Evolutionary conservation across 2,797 vertebrate species (phyloP).

Genomic region (Picus viridis): DNA sequence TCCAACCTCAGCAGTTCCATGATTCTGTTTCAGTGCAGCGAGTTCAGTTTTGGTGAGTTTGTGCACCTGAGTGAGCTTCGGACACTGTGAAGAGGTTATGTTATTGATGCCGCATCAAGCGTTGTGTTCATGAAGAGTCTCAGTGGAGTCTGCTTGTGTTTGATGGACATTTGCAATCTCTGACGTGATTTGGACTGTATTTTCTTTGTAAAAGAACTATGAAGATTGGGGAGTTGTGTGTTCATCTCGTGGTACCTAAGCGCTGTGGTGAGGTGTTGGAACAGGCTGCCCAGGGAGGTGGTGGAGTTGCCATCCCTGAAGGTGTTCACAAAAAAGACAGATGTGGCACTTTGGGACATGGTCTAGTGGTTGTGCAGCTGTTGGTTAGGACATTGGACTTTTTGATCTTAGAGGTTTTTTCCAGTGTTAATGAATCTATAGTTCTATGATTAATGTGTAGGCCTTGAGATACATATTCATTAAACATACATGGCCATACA

Average conservation of each 20-base stretch:
- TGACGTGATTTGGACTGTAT: neutral
- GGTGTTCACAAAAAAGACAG: too few relatives aligned
- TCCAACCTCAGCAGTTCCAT: too few relatives aligned
- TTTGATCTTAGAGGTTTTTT: too few relatives aligned
- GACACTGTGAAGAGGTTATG: neutral
- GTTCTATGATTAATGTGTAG: neutral
- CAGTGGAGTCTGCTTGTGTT: neutral
- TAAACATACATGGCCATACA: neutral
- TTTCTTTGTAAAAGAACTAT: neutral
- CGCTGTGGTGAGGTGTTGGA: too few relatives aligned
- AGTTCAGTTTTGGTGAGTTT: neutral
- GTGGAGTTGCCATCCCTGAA: too few relatives aligned
- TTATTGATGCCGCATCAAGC: neutral
- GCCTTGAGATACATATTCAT: neutral
- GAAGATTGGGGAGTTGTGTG: neutral
- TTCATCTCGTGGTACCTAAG: neutral
- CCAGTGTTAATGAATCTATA: too few relatives aligned
- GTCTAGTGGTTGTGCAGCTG: too few relatives aligned
- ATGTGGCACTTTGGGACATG: too few relatives aligned
- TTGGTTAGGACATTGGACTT: too few relatives aligned
- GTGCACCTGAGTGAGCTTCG: neutral
- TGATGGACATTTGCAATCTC: neutral
- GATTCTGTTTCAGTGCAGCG: neutral
- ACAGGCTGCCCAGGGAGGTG: too few relatives aligned
- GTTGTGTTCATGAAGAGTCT: neutral